phyloP scores from a whole-genome alignment of 2,888 invertebrate species.

The Trissoscelio sp. region DNA sequence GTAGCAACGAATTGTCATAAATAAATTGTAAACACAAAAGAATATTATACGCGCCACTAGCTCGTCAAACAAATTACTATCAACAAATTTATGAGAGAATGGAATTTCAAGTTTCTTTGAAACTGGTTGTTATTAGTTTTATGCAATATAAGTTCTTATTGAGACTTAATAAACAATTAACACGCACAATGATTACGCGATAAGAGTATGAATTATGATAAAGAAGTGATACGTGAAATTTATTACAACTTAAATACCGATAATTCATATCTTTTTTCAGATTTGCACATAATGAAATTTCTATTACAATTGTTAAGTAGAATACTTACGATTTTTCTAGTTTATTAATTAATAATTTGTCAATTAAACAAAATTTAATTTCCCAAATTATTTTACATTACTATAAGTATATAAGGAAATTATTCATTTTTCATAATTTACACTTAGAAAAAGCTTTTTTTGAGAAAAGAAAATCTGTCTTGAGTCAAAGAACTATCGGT shows the following conservation, averaged over 20 bases:
- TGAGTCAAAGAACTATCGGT: too few relatives aligned
- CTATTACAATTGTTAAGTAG: too few relatives aligned
- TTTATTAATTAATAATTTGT: too few relatives aligned
- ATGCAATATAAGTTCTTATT: neutral
- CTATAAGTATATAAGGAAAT: too few relatives aligned
- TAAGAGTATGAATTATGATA: neutral
- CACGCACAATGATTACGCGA: neutral
- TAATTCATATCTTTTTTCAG: too few relatives aligned
- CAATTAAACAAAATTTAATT: too few relatives aligned
- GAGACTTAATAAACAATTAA: neutral
- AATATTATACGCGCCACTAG: constrained; percentile 38
- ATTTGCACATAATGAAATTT: too few relatives aligned
- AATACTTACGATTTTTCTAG: too few relatives aligned
- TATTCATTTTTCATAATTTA: too few relatives aligned
- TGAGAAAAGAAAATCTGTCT: too few relatives aligned
- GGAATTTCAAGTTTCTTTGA: constrained; percentile 12
- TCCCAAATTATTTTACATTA: too few relatives aligned
- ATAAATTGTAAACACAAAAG: constrained; percentile 15
- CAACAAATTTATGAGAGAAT: constrained; percentile 54
- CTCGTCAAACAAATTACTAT: constrained; percentile 50
- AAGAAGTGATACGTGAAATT: neutral
- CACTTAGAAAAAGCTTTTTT: too few relatives aligned
- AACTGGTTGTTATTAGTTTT: neutral
- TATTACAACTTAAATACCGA: neutral
- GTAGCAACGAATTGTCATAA: constrained; percentile 41